Evolutionary conservation across 2,888 invertebrate species (phyloP), one percentile per base, ranked within the genome.

Genomic region (Pristionchus entomophagus): DNA sequence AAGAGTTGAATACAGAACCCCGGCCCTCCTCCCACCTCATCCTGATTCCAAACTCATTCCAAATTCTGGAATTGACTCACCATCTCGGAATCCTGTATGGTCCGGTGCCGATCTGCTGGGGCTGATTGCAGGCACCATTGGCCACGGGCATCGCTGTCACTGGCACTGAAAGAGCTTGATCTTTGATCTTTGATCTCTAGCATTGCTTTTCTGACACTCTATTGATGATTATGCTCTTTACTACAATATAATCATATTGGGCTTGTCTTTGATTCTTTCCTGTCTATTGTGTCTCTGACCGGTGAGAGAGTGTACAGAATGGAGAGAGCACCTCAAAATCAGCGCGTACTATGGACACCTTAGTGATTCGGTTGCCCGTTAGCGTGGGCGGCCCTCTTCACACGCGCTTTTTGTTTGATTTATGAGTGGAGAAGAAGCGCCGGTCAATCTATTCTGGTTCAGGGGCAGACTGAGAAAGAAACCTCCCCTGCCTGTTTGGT

Each of bases 81-180:
- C 93, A 94, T 86, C 93, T 89, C 4, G 93, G 94, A 56, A 93
- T 93, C 65, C 93, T 87, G 87, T 93, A 93, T 6, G 93, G 93
- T 49, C 93, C 93, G 0, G 93, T 93, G 41, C 93, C 93, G 56
- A 93, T 92, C 86, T 92, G 91, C 69, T 93, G 92, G 0, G 93
- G 93, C 51, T 92, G 88, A 17, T 88, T 88, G 82, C 92, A 92
- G 26, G 90, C 85, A 22, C 73, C 85, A 49, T 77, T 85, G 26
- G 73, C 56, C 22, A 41, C 29, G 22, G 85, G 85, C 45, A 49
- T 62, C 32, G 53, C 83, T 32, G 83, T 84, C 26, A 84, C 83
- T 6, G 83, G 83, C 17, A 84, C 83, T 84, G 83, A 49, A 84
- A 45, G 2, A 0, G 32, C 22, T 0, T 53, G 45, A 29, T 45